Base-by-base conservation (phyloP, 2,888 invertebrate genomes). In the Willowsia nigromaculata region DNA sequence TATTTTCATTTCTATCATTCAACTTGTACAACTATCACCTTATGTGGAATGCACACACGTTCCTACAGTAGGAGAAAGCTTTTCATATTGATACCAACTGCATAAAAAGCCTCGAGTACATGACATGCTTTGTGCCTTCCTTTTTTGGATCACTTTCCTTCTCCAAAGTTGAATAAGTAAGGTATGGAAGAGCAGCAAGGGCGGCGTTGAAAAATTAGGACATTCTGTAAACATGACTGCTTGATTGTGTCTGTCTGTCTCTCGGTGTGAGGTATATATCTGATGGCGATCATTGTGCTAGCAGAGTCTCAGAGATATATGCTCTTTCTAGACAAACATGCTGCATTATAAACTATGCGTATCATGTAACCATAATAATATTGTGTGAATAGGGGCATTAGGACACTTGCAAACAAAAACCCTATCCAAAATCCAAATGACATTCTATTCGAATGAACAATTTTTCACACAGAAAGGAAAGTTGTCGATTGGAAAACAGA, bases 161-260 rank as follows among this genome's bases (percentile, higher is more conserved):
- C 22, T 37, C 37, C 6, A 1, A 37, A 68, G n/a, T n/a, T n/a
- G n/a, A 53, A 53, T 4, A 18, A 33, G 15, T 62, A 33, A 15
- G 13, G 62, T 62, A 62, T 62, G 33, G 30, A 56, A 18, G 6
- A 7, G 11, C 3, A 18, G 33, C 33, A 13, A 3, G 13, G 2
- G 15, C n/a, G 37, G 68, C 11, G 22, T 68, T 37, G 27, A n/a
- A 43, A 74, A 50, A 27, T 74, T 40, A 50, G 50, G 47, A 37
- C 74, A 27, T 74, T 71, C 50, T 47, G 74, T 74, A 71, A 71
- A 25, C 74, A 74, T 47, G 47, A 47, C 47, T 47, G 74, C 18
- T 74, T 74, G 43, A 47, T 27, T 74, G 74, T 7, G n/a, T 43
- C 25, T 0, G 11, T 68, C 18, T 43, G 40, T 43, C 1, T 71